A percentile compares a stretch with the other conserved stretches of the same genome.
phyloP scores from a whole-genome alignment of 2,888 invertebrate genomes.

The Calameuta pallipes region DNA sequence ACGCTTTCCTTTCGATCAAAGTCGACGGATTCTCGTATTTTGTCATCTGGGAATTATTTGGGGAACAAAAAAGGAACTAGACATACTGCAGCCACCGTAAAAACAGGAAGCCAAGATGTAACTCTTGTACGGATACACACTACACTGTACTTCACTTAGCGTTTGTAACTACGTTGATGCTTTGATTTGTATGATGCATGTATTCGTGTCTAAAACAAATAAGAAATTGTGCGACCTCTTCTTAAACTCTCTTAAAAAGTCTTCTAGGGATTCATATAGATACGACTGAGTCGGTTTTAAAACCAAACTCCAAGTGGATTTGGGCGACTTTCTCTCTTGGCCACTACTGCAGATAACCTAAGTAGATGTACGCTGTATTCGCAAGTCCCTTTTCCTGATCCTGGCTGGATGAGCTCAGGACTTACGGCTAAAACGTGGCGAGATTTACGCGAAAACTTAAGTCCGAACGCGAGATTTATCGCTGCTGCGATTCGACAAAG shows the following conservation, averaged over 20 bases:
- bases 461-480: conserved; percentile 63
- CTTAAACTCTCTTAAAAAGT: background rate
- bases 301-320: conserved; percentile 61
- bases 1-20: conserved; percentile 13
- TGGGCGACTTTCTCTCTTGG: conserved; percentile 22
- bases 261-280: background rate
- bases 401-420: conserved; percentile 58
- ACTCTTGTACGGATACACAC: background rate
- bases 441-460: conserved; percentile 65
- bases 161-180: background rate
- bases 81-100: background rate
- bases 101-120: background rate
- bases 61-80: conserved; percentile 34
- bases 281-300: conserved; percentile 45
- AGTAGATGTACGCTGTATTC: conserved; percentile 17
- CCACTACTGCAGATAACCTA: background rate
- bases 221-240: background rate
- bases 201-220: background rate
- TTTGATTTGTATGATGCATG: background rate
- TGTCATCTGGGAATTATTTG: conserved; percentile 15
- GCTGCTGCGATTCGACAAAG: conserved; percentile 37
- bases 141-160: background rate
- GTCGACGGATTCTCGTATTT: conserved; percentile 14
- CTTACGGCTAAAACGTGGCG: conserved; percentile 66
- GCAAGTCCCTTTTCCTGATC: conserved; percentile 57